Evolutionary conservation across 2,113 vertebrate genomes (phyloP), one percentile per base, ranked within the genome.

Genomic region (Trachemys scripta): DNA sequence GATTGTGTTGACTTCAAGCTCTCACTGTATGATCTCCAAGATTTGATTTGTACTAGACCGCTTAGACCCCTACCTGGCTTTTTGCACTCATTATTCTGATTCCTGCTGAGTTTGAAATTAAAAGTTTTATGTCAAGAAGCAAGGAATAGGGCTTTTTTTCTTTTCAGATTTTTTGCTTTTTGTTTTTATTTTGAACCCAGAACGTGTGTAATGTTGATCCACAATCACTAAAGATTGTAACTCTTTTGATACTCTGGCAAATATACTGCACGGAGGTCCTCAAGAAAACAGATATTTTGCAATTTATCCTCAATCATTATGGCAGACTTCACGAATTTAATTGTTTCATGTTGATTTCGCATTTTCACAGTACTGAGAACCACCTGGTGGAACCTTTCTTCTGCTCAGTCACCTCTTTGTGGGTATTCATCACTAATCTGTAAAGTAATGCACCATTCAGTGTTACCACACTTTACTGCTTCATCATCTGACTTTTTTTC

Each of bases 41-140:
- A 98, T 98, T 92, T 98, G 87, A 95, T 98, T 98, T 96, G 91
- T 97, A 97, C 90, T 91, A 97, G 96, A 90, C 96, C 84, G 96
- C 80, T 88, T 92, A 97, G 95, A 95, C 90, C 90, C 92, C 98
- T 98, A 57, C 54, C 92, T 95, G 90, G 84, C 88, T 98, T 96
- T 97, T 85, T 94, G 92, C 90, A 84, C 89, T 96, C 89, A 93
- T 98, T 98, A 96, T 96, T 92, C 79, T 88, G 59, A 89, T 91
- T 97, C 94, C 97, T 94, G 78, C 97, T 98, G 97, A 96, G 97
- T 81, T 95, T 96, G 89, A 98, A 98, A 98, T 98, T 90, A 98
- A 97, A 98, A 97, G 87, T 96, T 97, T 96, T 97, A 92, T 97
- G 88, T 97, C 86, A 95, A 93, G 95, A 98, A 97, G 82, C 53